Evolutionary conservation across 2,888 invertebrate species (phyloP).

Genomic region (Tolmerus cingulatus): DNA sequence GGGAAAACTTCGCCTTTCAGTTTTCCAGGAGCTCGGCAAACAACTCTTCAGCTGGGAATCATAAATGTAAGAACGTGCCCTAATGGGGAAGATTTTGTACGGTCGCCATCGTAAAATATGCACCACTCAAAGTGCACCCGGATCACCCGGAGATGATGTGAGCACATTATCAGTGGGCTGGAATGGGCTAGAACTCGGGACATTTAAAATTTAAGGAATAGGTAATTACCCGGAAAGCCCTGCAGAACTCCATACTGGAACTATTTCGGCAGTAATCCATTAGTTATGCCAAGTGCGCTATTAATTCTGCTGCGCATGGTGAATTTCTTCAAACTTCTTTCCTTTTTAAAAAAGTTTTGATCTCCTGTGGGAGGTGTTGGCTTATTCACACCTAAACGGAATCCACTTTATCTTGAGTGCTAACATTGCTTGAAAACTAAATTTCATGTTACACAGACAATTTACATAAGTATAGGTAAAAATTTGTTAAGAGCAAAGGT

Average conservation of each 20-base stretch:
- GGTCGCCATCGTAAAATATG: slow-evolving; percentile 8
- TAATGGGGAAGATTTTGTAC: slow-evolving; percentile 6
- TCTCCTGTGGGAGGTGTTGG: neutral
- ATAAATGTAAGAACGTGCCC: slow-evolving; percentile 31
- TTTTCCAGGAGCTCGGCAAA: neutral
- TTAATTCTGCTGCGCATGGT: neutral
- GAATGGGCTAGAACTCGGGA: neutral
- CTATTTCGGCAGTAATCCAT: neutral
- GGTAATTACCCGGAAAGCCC: neutral
- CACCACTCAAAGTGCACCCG: slow-evolving; percentile 6
- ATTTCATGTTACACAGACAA: neutral
- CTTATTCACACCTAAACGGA: neutral
- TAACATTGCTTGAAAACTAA: neutral
- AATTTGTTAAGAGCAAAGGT: neutral
- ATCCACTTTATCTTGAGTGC: neutral
- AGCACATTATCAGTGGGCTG: neutral
- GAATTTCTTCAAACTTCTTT: neutral
- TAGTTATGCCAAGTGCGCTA: neutral
- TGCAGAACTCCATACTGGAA: neutral
- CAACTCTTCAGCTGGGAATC: slow-evolving; percentile 6
- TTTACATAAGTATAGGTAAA: neutral
- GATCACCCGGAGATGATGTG: slow-evolving; percentile 14
- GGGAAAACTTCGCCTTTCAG: slow-evolving; percentile 18
- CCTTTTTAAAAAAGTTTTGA: neutral
- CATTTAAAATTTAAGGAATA: slow-evolving; percentile 29